These are phyloP conservation scores for Catonia carolina DNA, from an alignment of 2,888 invertebrate genomes.

Conservation along the genomic window DNA sequence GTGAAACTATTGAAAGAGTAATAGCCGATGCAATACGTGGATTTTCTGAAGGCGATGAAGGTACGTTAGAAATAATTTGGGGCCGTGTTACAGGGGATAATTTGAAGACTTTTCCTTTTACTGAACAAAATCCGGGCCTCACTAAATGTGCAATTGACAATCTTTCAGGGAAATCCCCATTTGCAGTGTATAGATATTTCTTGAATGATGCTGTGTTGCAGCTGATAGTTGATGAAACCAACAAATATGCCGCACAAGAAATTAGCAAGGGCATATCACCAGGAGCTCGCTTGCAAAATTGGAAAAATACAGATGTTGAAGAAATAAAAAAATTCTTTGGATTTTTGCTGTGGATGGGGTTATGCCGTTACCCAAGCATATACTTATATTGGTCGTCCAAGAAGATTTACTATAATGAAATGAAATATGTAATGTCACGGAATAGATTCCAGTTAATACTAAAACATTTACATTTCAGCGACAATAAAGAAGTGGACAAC, in stretches of 20 bases:
- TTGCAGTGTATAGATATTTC: not conserved
- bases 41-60: too few species aligned
- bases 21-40: too few species aligned
- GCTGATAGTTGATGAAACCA: not conserved
- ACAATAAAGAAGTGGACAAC: not conserved
- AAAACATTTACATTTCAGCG: not conserved
- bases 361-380: not conserved
- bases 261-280: not conserved
- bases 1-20: too few species aligned
- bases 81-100: too few species aligned
- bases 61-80: too few species aligned
- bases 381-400: not conserved
- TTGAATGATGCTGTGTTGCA: not conserved
- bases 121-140: not conserved
- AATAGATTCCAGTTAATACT: not conserved
- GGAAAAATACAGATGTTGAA: not conserved
- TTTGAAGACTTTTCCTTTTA: not conserved
- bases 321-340: constrained; percentile 1
- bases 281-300: too few species aligned
- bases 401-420: not conserved
- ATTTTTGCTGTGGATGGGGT: not conserved
- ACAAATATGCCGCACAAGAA: not conserved
- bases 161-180: not conserved
- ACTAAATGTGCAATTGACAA: not conserved
- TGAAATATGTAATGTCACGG: not conserved